phyloP scores from a whole-genome alignment of 2,888 invertebrate genomes.

The Lysandra bellargus region DNA sequence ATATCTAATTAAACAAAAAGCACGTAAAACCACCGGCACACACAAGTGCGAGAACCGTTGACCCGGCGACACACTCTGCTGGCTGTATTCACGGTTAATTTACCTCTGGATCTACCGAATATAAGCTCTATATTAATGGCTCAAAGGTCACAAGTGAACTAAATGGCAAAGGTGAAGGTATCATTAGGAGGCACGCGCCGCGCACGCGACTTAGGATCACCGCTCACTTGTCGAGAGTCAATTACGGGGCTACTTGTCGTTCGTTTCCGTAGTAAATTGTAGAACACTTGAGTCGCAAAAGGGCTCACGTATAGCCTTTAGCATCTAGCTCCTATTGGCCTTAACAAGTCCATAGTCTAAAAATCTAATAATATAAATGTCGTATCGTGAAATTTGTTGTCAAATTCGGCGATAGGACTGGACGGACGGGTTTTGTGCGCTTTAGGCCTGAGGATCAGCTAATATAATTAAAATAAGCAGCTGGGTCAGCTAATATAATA shows the following conservation, averaged over 20 bases:
- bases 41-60: constrained; percentile 58
- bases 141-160: constrained; percentile 39
- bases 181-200: constrained; percentile 73
- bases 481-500: too few species aligned
- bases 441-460: too few species aligned
- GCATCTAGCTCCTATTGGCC: background rate
- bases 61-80: constrained; percentile 71
- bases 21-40: background rate
- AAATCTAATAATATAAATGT: too few species aligned
- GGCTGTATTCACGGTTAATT: constrained; percentile 44
- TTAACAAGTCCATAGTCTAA: too few species aligned
- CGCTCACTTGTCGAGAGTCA: constrained; percentile 38
- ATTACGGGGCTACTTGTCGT: background rate
- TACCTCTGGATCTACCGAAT: background rate
- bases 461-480: too few species aligned
- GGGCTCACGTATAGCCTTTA: background rate
- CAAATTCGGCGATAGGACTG: too few species aligned
- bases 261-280: background rate
- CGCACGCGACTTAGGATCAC: constrained; percentile 61
- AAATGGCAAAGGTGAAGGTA: constrained; percentile 71
- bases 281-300: background rate
- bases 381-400: too few species aligned
- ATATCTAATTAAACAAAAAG: background rate
- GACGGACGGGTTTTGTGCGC: too few species aligned
- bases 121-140: background rate